Conservation (phyloP, 2,113 vertebrate species). For the Callopanchax toddi region DNA sequence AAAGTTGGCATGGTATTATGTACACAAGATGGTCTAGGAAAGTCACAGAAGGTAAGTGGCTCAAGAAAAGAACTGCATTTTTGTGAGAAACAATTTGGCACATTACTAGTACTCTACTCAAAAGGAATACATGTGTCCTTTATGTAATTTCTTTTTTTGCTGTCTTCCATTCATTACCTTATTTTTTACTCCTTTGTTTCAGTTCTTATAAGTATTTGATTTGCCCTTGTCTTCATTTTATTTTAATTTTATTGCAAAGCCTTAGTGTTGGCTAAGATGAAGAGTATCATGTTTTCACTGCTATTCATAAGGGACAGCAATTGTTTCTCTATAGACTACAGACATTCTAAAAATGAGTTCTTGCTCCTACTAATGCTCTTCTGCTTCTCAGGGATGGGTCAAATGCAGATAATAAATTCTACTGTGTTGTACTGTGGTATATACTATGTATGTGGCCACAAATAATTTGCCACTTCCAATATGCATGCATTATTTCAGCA, state of each 20-base stretch:
- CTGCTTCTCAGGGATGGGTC: no score
- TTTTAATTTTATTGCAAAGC: not conserved
- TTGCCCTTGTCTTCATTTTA: not conserved
- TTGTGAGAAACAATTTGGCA: not conserved
- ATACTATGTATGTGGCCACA: no score
- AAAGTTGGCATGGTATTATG: constrained; percentile 10
- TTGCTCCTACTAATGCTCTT: no score
- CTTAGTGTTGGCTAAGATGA: not conserved
- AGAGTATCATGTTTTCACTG: not conserved
- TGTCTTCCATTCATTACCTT: not conserved
- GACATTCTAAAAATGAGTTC: no score
- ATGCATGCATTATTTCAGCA: not conserved
- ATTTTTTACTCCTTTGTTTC: not conserved
- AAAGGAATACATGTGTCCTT: constrained; percentile 1
- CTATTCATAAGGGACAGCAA: not conserved
- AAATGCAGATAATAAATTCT: no score
- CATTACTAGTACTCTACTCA: not conserved
- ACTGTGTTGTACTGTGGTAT: no score
- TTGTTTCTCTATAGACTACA: not conserved
- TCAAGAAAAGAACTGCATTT: not conserved
- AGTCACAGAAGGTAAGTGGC: constrained; percentile 14
- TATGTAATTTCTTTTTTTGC: not conserved
- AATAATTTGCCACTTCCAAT: no score
- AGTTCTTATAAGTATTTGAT: not conserved
- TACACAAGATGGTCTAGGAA: not conserved